phyloP scores from a whole-genome alignment of 2,888 invertebrate genomes.

The Drosophila subsilvestris region DNA sequence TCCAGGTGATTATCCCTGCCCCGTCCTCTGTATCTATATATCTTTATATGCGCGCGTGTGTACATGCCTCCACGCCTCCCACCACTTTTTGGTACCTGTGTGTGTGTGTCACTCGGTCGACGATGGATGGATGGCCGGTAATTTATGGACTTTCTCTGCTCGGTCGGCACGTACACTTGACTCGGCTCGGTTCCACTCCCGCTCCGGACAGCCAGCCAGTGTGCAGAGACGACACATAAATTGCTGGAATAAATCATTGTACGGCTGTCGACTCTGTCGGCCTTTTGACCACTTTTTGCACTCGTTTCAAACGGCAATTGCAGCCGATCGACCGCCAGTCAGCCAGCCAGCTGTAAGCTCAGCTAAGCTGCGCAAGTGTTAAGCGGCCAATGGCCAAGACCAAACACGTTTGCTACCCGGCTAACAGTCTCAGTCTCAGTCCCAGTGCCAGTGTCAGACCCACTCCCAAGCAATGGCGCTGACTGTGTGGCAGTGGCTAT shows the following conservation, averaged over 20 bases:
- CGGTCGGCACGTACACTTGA: slow-evolving; percentile 47
- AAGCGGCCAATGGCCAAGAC: slow-evolving; percentile 11
- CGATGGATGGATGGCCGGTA: slow-evolving; percentile 54
- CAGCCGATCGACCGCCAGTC: slow-evolving; percentile 16
- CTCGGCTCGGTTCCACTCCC: neutral
- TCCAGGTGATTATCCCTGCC: slow-evolving; percentile 45
- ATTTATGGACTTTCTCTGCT: slow-evolving; percentile 82
- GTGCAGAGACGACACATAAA: slow-evolving; percentile 73
- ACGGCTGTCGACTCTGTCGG: slow-evolving; percentile 57
- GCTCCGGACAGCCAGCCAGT: slow-evolving; percentile 1
- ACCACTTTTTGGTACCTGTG: slow-evolving; percentile 6
- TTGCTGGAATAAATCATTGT: slow-evolving; percentile 80
- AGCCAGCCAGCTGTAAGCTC: slow-evolving; percentile 1
- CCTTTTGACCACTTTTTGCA: slow-evolving; percentile 78
- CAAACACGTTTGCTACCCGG: slow-evolving; percentile 57
- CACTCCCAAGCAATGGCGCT: no score
- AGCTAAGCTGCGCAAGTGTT: neutral
- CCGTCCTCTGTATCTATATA: neutral
- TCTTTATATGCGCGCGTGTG: neutral
- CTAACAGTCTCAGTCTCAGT: slow-evolving; percentile 13
- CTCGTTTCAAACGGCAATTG: slow-evolving; percentile 67
- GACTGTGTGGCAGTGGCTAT: neutral
- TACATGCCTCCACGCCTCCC: neutral
- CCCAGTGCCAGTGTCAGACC: neutral
- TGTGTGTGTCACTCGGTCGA: slow-evolving; percentile 73